These are phyloP conservation scores for Drosophila ananassae DNA, from an alignment of 1,140 invertebrate genomes.

Conservation along the genomic window DNA sequence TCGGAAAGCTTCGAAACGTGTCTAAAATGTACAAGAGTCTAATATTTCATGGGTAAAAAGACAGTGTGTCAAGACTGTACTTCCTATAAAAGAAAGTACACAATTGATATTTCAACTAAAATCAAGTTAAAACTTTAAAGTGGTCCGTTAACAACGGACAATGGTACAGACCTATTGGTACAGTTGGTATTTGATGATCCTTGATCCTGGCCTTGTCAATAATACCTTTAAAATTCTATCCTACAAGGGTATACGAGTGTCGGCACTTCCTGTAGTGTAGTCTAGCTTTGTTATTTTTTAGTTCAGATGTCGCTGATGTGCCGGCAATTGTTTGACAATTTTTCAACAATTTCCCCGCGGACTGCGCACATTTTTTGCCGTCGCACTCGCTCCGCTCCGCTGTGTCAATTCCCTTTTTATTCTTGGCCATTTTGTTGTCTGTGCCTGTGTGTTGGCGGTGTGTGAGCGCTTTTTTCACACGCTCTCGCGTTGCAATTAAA, in stretches of 20 bases:
- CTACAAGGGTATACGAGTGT: not conserved
- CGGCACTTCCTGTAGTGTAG: not conserved
- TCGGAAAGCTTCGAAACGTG: too few relatives aligned
- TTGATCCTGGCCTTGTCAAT: too few relatives aligned
- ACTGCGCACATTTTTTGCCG: slow-evolving; percentile 42
- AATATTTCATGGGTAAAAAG: too few relatives aligned
- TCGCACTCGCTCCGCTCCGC: not conserved
- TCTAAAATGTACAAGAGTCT: too few relatives aligned
- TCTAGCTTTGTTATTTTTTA: not conserved
- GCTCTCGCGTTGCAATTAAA: slow-evolving; percentile 62
- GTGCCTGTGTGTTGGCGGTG: slow-evolving; percentile 12
- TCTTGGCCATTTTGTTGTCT: slow-evolving; percentile 36
- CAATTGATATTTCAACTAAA: too few relatives aligned
- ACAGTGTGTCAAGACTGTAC: too few relatives aligned
- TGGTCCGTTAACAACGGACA: too few relatives aligned
- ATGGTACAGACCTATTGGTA: too few relatives aligned
- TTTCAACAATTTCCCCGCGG: slow-evolving; percentile 74
- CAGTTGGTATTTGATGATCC: too few relatives aligned
- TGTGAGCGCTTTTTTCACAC: slow-evolving; percentile 72
- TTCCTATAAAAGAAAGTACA: too few relatives aligned
- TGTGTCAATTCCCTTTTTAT: slow-evolving; percentile 45
- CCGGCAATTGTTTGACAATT: slow-evolving; percentile 79
- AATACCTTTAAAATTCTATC: too few relatives aligned
- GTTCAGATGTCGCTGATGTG: slow-evolving; percentile 28
- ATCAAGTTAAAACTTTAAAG: too few relatives aligned